Conservation (phyloP, 2,888 invertebrate genomes). For the Polydrusus pterygomalis region DNA sequence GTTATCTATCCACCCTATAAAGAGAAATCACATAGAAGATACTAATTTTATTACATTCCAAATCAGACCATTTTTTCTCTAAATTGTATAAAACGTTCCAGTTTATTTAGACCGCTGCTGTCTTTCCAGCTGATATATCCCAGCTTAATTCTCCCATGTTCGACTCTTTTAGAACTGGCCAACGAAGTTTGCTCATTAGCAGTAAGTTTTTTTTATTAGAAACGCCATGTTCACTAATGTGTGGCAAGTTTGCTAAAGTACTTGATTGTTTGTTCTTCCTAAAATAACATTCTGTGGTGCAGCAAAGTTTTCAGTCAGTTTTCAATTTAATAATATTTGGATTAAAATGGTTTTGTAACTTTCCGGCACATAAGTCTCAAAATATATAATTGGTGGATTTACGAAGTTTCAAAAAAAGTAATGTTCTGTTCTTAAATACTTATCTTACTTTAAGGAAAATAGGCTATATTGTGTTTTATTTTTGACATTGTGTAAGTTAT, state of each 20-base stretch:
- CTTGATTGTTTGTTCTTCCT: slow-evolving; percentile 12
- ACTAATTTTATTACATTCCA: not conserved
- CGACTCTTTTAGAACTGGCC: slow-evolving; percentile 59
- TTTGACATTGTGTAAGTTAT: no score
- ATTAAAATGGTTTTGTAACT: not conserved
- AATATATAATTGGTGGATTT: no score
- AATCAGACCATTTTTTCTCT: not conserved
- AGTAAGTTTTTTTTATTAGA: slow-evolving; percentile 17
- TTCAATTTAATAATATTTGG: not conserved
- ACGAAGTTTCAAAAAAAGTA: no score
- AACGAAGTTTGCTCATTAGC: slow-evolving; percentile 60
- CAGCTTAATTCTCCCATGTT: slow-evolving; percentile 60
- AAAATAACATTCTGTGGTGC: slow-evolving; percentile 9
- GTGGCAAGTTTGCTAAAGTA: slow-evolving; percentile 17
- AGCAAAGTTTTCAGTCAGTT: slow-evolving; percentile 3
- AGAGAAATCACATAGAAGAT: no score
- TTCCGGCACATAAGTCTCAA: not conserved
- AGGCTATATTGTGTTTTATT: no score
- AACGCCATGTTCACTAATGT: slow-evolving; percentile 22
- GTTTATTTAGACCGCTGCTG: not conserved
- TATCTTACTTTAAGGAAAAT: no score
- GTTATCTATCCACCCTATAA: no score
- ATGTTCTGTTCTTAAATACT: no score
- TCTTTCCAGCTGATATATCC: slow-evolving; percentile 14
- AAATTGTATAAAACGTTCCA: not conserved